A percentile compares a stretch with the other conserved stretches of the same genome.
Conservation (phyloP, 2,113 vertebrate species). For the Labeo catla region DNA sequence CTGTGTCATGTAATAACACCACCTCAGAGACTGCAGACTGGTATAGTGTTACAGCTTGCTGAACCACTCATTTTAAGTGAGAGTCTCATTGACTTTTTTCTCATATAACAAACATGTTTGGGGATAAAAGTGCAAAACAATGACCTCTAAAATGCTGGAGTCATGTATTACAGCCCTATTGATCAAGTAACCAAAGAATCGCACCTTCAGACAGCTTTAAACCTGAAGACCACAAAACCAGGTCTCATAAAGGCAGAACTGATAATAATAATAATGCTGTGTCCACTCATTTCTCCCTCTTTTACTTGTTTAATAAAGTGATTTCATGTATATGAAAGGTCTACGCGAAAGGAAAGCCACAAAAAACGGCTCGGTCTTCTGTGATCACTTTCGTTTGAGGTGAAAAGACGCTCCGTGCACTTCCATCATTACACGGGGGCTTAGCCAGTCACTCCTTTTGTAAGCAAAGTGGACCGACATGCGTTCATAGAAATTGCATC, state of each 20-base stretch:
- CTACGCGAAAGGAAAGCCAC: background rate
- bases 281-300: background rate
- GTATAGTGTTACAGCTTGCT: conserved; percentile 9
- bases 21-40: background rate
- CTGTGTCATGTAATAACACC: background rate
- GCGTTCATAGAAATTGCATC: conserved; percentile 59
- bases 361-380: conserved; percentile 20
- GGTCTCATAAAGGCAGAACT: background rate
- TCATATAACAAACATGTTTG: conserved; percentile 36
- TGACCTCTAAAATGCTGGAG: conserved; percentile 50
- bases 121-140: conserved; percentile 55
- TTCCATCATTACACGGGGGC: conserved; percentile 21
- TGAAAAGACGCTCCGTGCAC: conserved; percentile 33
- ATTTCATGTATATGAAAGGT: background rate
- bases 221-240: background rate
- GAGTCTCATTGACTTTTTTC: conserved; percentile 54
- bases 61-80: conserved; percentile 46
- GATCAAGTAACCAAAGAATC: conserved; percentile 50
- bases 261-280: background rate
- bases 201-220: conserved; percentile 26
- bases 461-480: conserved; percentile 35
- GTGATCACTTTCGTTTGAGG: background rate
- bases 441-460: conserved; percentile 43
- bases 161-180: conserved; percentile 44
- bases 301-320: conserved; percentile 4